phyloP scores from a whole-genome alignment of 2,888 invertebrate genomes.

The Macropis europaea region DNA sequence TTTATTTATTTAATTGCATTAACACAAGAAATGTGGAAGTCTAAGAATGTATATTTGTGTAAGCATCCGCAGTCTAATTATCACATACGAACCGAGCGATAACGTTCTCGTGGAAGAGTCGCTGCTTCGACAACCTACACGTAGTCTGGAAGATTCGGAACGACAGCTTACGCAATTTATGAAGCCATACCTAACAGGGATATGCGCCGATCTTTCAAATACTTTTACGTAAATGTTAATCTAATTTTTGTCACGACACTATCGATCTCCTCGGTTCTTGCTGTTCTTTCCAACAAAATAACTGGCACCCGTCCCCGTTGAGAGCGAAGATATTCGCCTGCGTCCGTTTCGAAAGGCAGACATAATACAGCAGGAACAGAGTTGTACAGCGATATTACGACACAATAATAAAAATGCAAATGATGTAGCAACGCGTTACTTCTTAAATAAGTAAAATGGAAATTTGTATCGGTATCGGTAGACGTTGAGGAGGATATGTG shows the following conservation, averaged over 20 bases:
- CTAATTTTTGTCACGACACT: constrained; percentile 59
- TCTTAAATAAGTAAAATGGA: too few relatives aligned
- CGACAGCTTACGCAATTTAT: constrained; percentile 47
- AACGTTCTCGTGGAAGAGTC: constrained; percentile 3
- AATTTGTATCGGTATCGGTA: too few relatives aligned
- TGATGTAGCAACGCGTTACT: background rate
- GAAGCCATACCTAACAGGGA: constrained; percentile 66
- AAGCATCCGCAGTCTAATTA: background rate
- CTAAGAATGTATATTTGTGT: too few relatives aligned
- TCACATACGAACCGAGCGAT: background rate
- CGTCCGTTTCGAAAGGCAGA: too few relatives aligned
- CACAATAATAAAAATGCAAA: too few relatives aligned
- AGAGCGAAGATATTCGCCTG: background rate
- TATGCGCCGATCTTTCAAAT: constrained; percentile 66
- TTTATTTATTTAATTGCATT: too few relatives aligned
- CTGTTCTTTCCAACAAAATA: background rate
- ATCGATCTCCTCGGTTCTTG: constrained; percentile 1
- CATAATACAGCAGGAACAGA: too few relatives aligned
- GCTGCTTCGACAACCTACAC: background rate
- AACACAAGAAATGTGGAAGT: too few relatives aligned
- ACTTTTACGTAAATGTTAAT: constrained; percentile 74
- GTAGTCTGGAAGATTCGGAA: constrained; percentile 13
- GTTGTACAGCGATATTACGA: too few relatives aligned
- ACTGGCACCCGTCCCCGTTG: background rate
- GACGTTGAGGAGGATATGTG: too few relatives aligned